A percentile compares a stretch with the other conserved stretches of the same genome.
These are phyloP conservation scores for Tretioscincus oriximinensis DNA, from an alignment of 2,113 vertebrate genomes.

Conservation along the genomic window DNA sequence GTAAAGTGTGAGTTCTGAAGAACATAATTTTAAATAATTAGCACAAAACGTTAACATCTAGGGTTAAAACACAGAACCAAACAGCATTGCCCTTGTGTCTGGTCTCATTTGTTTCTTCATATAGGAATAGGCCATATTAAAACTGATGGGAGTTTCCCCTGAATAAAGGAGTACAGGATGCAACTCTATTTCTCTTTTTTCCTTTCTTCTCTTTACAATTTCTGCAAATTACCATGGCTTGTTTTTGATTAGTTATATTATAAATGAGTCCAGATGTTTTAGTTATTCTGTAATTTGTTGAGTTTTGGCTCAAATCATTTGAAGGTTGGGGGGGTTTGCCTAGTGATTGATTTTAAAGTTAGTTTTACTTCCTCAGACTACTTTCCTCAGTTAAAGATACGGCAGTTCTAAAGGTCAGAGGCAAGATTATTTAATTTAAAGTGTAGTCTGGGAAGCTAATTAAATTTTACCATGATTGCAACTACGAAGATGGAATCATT, in stretches of 20 bases:
- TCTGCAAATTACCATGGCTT: constrained; percentile 72
- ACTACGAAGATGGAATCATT: constrained; percentile 48
- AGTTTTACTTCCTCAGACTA: constrained; percentile 53
- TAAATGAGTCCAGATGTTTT: constrained; percentile 80
- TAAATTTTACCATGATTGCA: constrained; percentile 48
- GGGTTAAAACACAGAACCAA: constrained; percentile 37
- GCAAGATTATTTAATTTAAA: constrained; percentile 57
- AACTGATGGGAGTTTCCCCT: constrained; percentile 20
- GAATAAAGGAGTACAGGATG: constrained; percentile 30
- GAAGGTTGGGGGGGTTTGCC: constrained; percentile 33
- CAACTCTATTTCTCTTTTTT: constrained; percentile 54
- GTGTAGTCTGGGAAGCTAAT: constrained; percentile 38
- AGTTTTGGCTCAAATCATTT: constrained; percentile 69
- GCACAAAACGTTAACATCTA: constrained; percentile 47
- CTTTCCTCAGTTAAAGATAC: constrained; percentile 53
- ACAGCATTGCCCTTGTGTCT: constrained; percentile 14
- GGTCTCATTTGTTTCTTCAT: constrained; percentile 28
- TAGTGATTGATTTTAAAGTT: constrained; percentile 73
- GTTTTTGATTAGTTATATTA: constrained; percentile 77
- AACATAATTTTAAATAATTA: constrained; percentile 50
- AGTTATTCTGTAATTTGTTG: constrained; percentile 78
- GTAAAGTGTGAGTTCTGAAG: constrained; percentile 2
- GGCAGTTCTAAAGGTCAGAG: constrained; percentile 50
- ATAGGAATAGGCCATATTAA: constrained; percentile 33
- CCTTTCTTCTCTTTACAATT: constrained; percentile 53